Base-by-base conservation (phyloP, 2,888 invertebrate genomes). In the Catocala fraxini region DNA sequence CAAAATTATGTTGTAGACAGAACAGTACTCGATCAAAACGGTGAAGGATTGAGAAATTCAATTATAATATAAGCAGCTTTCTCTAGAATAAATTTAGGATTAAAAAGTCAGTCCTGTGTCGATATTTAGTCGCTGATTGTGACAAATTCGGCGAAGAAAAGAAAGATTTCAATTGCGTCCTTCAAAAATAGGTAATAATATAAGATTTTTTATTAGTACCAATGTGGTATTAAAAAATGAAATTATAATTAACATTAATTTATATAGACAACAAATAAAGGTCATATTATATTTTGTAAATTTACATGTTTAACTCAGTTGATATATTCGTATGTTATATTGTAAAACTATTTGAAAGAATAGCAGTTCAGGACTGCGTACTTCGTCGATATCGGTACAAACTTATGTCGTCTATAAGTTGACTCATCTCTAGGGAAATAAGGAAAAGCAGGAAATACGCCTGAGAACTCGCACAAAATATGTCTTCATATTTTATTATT, bases 401-500 rank as follows among this genome's bases (percentile, higher is more conserved):
- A 91, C 90, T 90, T 90, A 90, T 90, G 89, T 89, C 86, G 87
- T 83, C 87, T 88, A 87, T 89, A 90, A 90, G 87, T 91, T 89
- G 90, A 90, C 85, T 88, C 85, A 89, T 89, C 93, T 89, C 93
- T 10, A 70, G 93, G 93, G 93, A 93, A 93, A 93, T 93, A 93
- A 91, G 89, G 86, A 80, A 88, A 89, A 89, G 89, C 88, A 86
- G 86, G 87, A 88, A 89, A 90, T 88, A 86, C 88, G 87, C 87
- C 82, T 82, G 88, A 88, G 88, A 88, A 85, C 86, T 86, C 83
- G 81, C 76, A 84, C 87, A 89, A 91, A 92, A 90, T 91, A 92
- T 89, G 85, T 89, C 84, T 81, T 80, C 82, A 80, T 86, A 78
- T 88, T 89, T 87, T 89, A 86, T 84, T 86, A 86, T 85, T 85